phyloP scores from a whole-genome alignment of 2,113 vertebrate species.

The Oncorhynchus kisutch region DNA sequence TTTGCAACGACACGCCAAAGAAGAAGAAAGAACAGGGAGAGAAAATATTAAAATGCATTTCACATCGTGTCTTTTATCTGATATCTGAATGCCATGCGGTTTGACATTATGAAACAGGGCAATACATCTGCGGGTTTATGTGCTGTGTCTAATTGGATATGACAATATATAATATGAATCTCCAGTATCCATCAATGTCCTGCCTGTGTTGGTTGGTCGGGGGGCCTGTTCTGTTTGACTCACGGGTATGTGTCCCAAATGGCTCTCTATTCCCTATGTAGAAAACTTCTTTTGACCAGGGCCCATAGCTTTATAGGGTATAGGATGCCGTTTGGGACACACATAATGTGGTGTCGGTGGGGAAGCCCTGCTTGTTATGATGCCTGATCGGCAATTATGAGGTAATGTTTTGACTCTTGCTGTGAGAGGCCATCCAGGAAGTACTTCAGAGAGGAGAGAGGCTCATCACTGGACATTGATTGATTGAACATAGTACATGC shows the following conservation, averaged over 20 bases:
- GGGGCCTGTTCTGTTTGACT: slow-evolving; percentile 57
- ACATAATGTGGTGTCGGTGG: slow-evolving; percentile 58
- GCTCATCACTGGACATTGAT: slow-evolving; percentile 77
- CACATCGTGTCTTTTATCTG: slow-evolving; percentile 66
- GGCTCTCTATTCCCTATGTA: too few relatives aligned
- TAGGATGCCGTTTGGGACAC: too few relatives aligned
- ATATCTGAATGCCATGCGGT: slow-evolving; percentile 44
- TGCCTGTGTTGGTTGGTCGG: slow-evolving; percentile 47
- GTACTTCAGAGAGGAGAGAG: slow-evolving; percentile 68
- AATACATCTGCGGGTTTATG: slow-evolving; percentile 77
- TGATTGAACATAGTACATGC: slow-evolving; percentile 72
- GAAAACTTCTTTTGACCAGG: too few relatives aligned
- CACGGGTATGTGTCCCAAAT: too few relatives aligned
- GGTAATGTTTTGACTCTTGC: slow-evolving; percentile 75
- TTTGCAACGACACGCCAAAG: slow-evolving; percentile 61
- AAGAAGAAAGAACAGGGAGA: slow-evolving; percentile 33
- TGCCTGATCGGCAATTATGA: slow-evolving; percentile 80
- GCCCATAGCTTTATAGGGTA: too few relatives aligned
- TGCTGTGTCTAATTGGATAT: slow-evolving; percentile 80
- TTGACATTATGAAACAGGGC: slow-evolving; percentile 63
- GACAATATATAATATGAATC: slow-evolving; percentile 75
- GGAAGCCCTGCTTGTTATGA: slow-evolving; percentile 78
- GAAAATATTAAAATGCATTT: slow-evolving; percentile 66
- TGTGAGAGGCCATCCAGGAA: slow-evolving; percentile 67
- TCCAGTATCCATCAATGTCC: slow-evolving; percentile 71